A percentile compares a stretch with the other conserved stretches of the same genome.
Evolutionary conservation across 2,888 invertebrate species (phyloP).

Genomic region (Ectemnius cavifrons): DNA sequence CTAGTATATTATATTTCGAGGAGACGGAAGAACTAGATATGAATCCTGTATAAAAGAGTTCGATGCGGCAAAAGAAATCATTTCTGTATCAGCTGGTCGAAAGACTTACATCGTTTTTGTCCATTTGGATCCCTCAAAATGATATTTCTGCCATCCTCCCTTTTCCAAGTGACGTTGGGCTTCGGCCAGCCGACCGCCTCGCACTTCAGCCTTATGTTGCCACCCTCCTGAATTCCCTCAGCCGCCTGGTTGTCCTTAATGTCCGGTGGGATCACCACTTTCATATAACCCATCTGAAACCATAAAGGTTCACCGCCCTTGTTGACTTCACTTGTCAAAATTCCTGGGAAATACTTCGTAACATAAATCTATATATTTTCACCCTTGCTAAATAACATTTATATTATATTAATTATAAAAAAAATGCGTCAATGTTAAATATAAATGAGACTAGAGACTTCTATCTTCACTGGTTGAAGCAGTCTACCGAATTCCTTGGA

Average conservation of each 20-base stretch:
- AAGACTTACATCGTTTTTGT: conserved; percentile 68
- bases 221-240: conserved; percentile 90
- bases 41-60: no score
- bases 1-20: no score
- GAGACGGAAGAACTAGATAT: no score
- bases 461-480: no score
- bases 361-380: no score
- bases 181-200: conserved; percentile 90
- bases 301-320: not conserved
- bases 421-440: no score
- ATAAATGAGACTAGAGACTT: no score
- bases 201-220: conserved; percentile 87
- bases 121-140: conserved; percentile 82
- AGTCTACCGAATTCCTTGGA: no score
- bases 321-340: not conserved
- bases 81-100: no score
- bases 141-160: conserved; percentile 88
- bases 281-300: conserved; percentile 88
- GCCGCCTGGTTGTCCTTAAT: conserved; percentile 86
- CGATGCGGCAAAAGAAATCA: no score
- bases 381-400: no score
- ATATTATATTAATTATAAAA: no score
- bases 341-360: not conserved
- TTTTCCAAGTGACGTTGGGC: conserved; percentile 88
- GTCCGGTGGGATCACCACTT: conserved; percentile 93